phyloP scores from a whole-genome alignment of 2,888 invertebrate species.

The Apamea monoglypha region DNA sequence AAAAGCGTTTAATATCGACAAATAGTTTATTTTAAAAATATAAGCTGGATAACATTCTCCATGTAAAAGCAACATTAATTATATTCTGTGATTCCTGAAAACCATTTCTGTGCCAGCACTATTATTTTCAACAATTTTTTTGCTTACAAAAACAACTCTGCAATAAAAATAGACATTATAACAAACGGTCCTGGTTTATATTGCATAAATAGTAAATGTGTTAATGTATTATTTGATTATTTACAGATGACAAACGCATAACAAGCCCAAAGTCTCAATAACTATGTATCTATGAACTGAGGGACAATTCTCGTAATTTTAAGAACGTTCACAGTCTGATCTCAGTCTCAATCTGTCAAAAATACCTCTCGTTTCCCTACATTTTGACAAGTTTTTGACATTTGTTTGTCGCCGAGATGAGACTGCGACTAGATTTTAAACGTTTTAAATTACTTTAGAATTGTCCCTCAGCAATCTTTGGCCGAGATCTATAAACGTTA shows the following conservation, averaged over 20 bases:
- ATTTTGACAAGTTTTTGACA: too few relatives aligned
- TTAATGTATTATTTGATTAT: slow-evolving; percentile 3
- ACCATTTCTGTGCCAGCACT: background rate
- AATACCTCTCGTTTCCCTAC: too few relatives aligned
- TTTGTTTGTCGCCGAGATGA: too few relatives aligned
- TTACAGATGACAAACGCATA: slow-evolving; percentile 22
- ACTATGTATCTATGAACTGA: background rate
- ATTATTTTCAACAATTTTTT: background rate
- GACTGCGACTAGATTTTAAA: too few relatives aligned
- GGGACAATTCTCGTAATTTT: too few relatives aligned
- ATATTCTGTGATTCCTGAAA: slow-evolving; percentile 23
- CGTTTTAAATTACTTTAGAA: too few relatives aligned
- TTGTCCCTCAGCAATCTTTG: too few relatives aligned
- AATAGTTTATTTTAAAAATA: slow-evolving; percentile 60
- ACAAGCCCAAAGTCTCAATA: background rate
- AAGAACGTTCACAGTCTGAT: too few relatives aligned
- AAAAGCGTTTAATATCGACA: slow-evolving; percentile 33
- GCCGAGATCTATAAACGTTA: background rate
- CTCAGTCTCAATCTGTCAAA: too few relatives aligned
- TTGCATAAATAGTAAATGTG: background rate
- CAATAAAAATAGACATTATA: background rate
- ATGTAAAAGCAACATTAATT: slow-evolving; percentile 46
- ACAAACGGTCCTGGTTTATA: background rate
- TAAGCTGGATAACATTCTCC: slow-evolving; percentile 54
- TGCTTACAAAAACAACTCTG: slow-evolving; percentile 19